These are phyloP conservation scores for Ganaspis sp. DNA, from an alignment of 1,140 invertebrate species.

Conservation along the genomic window DNA sequence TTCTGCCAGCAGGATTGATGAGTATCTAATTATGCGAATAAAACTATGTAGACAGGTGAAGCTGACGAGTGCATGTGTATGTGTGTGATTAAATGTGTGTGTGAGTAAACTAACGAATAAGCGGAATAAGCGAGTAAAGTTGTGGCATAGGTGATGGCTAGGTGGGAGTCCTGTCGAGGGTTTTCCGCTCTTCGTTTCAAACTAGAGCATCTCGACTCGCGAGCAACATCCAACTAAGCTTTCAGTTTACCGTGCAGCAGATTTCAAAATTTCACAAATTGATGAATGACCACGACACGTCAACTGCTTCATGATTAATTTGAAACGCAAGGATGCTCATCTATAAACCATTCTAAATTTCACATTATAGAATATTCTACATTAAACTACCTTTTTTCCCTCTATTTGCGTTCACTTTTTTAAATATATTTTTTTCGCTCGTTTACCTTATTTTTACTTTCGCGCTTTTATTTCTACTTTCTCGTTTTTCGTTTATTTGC, in stretches of 20 bases:
- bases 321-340: conserved; percentile 41
- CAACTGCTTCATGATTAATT: conserved; percentile 60
- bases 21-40: conserved; percentile 66
- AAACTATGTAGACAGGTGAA: conserved; percentile 50
- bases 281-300: conserved; percentile 57
- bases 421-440: no score
- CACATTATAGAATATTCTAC: neutral
- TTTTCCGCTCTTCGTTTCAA: conserved; percentile 36
- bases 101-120: conserved; percentile 20
- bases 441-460: no score
- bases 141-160: conserved; percentile 19
- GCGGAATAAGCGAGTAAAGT: conserved; percentile 26
- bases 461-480: no score
- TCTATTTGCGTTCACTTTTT: no score
- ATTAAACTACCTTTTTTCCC: conserved; percentile 30
- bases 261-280: conserved; percentile 61
- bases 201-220: conserved; percentile 24
- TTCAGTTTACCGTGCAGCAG: conserved; percentile 61
- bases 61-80: neutral
- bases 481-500: no score
- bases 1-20: conserved; percentile 60
- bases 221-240: conserved; percentile 33
- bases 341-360: neutral
- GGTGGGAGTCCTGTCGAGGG: conserved; percentile 14
- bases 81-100: neutral